These are phyloP conservation scores for Charadrius vociferus DNA, from an alignment of 2,113 vertebrate species.

Conservation along the genomic window DNA sequence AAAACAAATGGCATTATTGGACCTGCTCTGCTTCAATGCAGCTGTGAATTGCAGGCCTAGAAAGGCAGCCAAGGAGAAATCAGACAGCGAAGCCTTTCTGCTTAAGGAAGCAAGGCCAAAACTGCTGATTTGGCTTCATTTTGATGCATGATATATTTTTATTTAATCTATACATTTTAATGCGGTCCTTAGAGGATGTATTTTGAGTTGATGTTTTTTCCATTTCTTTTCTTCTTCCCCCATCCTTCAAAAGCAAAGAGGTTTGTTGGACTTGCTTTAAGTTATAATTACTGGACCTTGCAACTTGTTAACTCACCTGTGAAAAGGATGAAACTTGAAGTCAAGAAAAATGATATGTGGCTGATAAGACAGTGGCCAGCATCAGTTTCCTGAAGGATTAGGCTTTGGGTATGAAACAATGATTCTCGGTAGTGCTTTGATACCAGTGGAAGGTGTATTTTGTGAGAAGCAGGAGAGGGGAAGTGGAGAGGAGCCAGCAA, in stretches of 20 bases:
- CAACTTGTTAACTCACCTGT: constrained; percentile 32
- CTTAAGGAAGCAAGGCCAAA: constrained; percentile 57
- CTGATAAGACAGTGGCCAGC: neutral
- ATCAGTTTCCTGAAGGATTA: neutral
- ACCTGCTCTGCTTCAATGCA: constrained; percentile 49
- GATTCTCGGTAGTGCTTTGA: neutral
- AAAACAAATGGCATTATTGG: constrained; percentile 75
- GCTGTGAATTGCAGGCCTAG: constrained; percentile 71
- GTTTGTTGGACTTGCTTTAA: neutral
- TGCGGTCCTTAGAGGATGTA: constrained; percentile 45
- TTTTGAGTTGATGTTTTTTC: constrained; percentile 37
- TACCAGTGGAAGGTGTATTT: neutral
- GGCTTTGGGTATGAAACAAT: neutral
- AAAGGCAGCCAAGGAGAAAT: constrained; percentile 66
- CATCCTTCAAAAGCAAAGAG: neutral
- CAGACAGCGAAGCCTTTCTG: constrained; percentile 57
- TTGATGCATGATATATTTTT: constrained; percentile 32
- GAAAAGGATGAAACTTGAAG: constrained; percentile 3
- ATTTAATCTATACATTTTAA: constrained; percentile 68
- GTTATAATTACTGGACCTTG: neutral
- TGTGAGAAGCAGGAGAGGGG: neutral
- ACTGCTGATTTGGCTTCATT: constrained; percentile 72
- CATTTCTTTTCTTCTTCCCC: constrained; percentile 18
- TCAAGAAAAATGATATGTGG: neutral
- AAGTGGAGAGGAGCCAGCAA: neutral